These are phyloP conservation scores for Drosophila oshimai DNA, from an alignment of 1,140 invertebrate species.

Conservation along the genomic window DNA sequence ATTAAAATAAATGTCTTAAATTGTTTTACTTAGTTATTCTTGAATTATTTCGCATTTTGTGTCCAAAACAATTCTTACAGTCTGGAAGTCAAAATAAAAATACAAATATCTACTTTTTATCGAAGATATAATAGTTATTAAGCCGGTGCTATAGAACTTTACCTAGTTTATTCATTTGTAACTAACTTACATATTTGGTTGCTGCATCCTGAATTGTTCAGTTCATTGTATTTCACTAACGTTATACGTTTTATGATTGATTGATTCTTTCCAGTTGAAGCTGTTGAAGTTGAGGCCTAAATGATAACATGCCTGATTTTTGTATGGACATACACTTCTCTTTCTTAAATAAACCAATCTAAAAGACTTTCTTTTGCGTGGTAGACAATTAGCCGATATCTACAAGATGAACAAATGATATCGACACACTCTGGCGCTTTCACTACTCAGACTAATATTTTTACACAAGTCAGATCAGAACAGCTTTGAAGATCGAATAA, in stretches of 20 bases:
- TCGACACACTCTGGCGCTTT: constrained; percentile 59
- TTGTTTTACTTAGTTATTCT: no score
- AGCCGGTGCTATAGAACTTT: constrained; percentile 22
- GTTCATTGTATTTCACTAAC: constrained; percentile 79
- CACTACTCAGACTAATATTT: constrained; percentile 50
- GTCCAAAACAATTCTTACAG: background rate
- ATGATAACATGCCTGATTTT: constrained; percentile 81
- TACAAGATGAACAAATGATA: constrained; percentile 61
- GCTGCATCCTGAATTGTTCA: constrained; percentile 61
- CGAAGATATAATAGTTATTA: background rate
- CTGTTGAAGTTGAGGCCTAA: constrained; percentile 83
- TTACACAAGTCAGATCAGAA: constrained; percentile 28
- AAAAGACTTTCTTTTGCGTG: constrained; percentile 72
- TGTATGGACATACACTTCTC: constrained; percentile 77
- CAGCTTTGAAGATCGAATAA: constrained; percentile 14
- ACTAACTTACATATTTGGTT: constrained; percentile 65
- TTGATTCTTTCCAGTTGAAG: constrained; percentile 82
- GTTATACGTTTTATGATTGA: constrained; percentile 78
- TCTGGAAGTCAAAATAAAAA: background rate
- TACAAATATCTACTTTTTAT: background rate
- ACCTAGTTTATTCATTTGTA: constrained; percentile 36
- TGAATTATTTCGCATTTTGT: background rate
- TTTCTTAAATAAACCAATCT: constrained; percentile 70
- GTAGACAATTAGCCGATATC: constrained; percentile 66
- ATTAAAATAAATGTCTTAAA: no score